phyloP scores from a whole-genome alignment of 2,113 vertebrate genomes.

The Bothrops jararaca region DNA sequence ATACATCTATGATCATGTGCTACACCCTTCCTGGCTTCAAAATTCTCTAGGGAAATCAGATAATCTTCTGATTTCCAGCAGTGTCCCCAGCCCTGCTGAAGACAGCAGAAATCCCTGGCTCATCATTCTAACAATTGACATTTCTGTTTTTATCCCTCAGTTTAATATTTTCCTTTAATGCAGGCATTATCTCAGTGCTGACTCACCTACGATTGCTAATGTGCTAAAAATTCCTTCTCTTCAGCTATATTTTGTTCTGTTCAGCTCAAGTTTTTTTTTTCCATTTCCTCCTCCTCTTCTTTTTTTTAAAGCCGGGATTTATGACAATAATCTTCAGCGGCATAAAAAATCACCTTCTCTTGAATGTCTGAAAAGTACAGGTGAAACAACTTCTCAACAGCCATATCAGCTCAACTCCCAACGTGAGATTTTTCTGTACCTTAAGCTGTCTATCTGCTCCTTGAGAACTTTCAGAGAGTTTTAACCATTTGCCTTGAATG shows the following conservation, averaged over 20 bases:
- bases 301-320: conserved; percentile 4
- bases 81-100: conserved; percentile 40
- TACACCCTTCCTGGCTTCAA: neutral
- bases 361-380: conserved; percentile 21
- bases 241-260: conserved; percentile 35
- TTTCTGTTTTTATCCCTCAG: conserved; percentile 14
- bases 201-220: conserved; percentile 55
- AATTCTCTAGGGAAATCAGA: neutral
- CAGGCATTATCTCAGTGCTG: conserved; percentile 1
- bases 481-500: neutral
- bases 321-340: neutral
- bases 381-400: neutral
- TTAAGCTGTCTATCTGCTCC: neutral
- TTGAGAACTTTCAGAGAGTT: neutral
- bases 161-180: conserved; percentile 35
- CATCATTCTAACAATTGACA: conserved; percentile 16
- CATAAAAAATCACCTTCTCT: conserved; percentile 11
- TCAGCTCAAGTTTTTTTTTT: conserved; percentile 5
- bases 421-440: too few relatives aligned
- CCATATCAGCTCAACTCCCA: neutral
- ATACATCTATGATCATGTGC: neutral
- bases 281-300: conserved; percentile 53
- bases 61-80: neutral
- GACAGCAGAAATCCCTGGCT: conserved; percentile 51
- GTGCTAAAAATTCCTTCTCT: conserved; percentile 54